A percentile compares a stretch with the other conserved stretches of the same genome.
These are phyloP conservation scores for Lacanobia wlatinum DNA, from an alignment of 2,888 invertebrate genomes.

Conservation along the genomic window DNA sequence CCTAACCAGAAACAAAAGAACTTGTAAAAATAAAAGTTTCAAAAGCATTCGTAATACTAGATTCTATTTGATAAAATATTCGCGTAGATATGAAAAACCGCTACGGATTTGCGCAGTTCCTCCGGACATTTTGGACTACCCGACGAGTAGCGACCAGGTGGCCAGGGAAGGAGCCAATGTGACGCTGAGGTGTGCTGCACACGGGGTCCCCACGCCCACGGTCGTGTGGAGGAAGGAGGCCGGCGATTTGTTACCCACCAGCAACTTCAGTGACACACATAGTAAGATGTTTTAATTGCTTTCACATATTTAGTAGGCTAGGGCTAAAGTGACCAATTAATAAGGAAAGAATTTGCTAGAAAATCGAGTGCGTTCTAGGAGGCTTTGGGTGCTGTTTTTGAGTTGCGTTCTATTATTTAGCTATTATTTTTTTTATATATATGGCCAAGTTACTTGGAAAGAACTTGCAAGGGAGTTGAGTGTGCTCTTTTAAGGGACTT, in stretches of 20 bases:
- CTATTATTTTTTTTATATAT: no score
- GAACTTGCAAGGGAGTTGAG: not conserved
- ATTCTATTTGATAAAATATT: slow-evolving; percentile 52
- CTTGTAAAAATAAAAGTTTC: not conserved
- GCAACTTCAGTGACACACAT: slow-evolving; percentile 86
- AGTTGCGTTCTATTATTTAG: no score
- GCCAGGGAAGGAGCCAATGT: slow-evolving; percentile 97
- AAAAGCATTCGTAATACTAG: slow-evolving; percentile 40
- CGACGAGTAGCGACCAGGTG: slow-evolving; percentile 96
- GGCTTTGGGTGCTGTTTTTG: no score
- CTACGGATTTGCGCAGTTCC: slow-evolving; percentile 91
- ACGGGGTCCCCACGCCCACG: slow-evolving; percentile 95
- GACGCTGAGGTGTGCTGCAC: slow-evolving; percentile 96
- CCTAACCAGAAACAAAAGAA: not conserved
- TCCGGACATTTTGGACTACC: slow-evolving; percentile 96
- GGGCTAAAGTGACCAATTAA: not conserved
- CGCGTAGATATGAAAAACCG: slow-evolving; percentile 60
- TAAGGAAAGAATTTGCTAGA: no score
- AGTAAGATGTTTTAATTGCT: slow-evolving; percentile 76
- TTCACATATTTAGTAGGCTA: not conserved
- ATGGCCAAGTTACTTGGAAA: no score
- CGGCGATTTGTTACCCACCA: slow-evolving; percentile 91
- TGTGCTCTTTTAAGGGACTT: not conserved
- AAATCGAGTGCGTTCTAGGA: not conserved
- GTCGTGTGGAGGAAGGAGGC: slow-evolving; percentile 97